Evolutionary conservation across 2,888 invertebrate species (phyloP), one percentile per base, ranked within the genome.

Genomic region (Timema cristinae): DNA sequence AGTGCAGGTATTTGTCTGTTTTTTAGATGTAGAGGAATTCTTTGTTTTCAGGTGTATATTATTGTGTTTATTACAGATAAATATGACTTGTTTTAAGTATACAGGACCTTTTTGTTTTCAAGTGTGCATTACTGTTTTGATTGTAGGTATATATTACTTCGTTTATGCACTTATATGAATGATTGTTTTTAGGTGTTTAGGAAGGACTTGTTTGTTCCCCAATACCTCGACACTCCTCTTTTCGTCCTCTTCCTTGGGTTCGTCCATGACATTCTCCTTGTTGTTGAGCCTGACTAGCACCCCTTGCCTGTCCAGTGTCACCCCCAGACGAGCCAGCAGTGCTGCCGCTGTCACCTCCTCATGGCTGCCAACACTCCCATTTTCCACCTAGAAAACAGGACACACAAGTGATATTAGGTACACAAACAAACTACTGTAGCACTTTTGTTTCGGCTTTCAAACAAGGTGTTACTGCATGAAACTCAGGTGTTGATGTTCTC

Each of bases 261-360:
- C 81, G 63, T 79, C 81, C 81, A 81, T 81, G 71, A 78, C 80
- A 79, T 81, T 78, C 77, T 80, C 78, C 74, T 80, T 80, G 72
- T 75, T 68, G 66, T 68, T 68, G 66, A 70, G 32, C 59, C 70
- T 70, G n/a, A 70, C 52, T 9, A 70, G 52, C 50, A 61, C 51
- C 66, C 66, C 71, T 51, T 66, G 72, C 61, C 71, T 61, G 52
- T 69, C 69, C 63, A 69, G 54, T 47, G 69, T 59, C 47, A 72
- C 54, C 16, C 72, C 72, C 48, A 72, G 69, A 10, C 72, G 68
- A 16, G 72, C 72, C 69, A 72, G 69, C 51, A 72, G 54, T 51
- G 68, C 49, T 7, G 68, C 70, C 54, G 67, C 68, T 47, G 67
- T 68, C 49, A 47, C 49, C 59, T 72, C 72, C 11, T 70, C 70